Percentiles rank a stretch among this genome's conserved stretches.
phyloP scores from a whole-genome alignment of 1,140 invertebrate genomes.

The Tyrophagus putrescentiae region DNA sequence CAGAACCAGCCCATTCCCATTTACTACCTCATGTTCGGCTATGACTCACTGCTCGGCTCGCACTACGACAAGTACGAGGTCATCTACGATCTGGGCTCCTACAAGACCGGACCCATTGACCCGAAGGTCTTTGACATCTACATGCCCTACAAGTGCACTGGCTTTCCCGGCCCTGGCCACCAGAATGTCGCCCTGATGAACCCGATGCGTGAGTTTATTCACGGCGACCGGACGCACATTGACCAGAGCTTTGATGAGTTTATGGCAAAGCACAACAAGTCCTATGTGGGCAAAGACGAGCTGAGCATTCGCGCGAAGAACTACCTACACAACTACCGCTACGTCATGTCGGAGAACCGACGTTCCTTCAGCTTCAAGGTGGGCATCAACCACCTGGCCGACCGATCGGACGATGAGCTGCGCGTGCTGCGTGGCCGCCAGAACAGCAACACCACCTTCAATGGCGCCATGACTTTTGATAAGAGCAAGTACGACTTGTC shows the following conservation, averaged over 20 bases:
- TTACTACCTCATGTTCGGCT: constrained; percentile 82
- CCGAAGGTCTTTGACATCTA: constrained; percentile 16
- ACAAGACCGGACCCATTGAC: constrained; percentile 43
- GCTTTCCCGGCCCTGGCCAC: constrained; percentile 73
- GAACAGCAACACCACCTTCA: constrained; percentile 45
- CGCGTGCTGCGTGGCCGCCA: constrained; percentile 58
- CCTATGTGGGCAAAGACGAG: constrained; percentile 50
- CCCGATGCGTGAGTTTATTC: constrained; percentile 80
- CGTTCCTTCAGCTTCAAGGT: constrained; percentile 54
- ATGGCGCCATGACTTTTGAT: constrained; percentile 58
- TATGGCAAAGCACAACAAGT: constrained; percentile 51
- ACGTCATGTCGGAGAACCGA: constrained; percentile 68
- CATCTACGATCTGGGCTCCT: constrained; percentile 62
- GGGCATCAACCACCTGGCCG: constrained; percentile 73
- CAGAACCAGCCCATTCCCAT: constrained; percentile 40
- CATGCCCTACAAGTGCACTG: constrained; percentile 42
- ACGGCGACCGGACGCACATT: constrained; percentile 53
- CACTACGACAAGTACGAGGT: constrained; percentile 92
- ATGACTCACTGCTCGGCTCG: constrained; percentile 73
- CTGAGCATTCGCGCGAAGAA: constrained; percentile 53
- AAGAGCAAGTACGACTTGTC: constrained; percentile 35
- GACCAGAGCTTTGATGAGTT: constrained; percentile 61
- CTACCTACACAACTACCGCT: constrained; percentile 73
- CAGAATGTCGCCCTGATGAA: constrained; percentile 47
- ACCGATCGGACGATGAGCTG: constrained; percentile 59